Percentiles rank a stretch among this genome's conserved stretches.
Conservation (phyloP, 2,888 invertebrate species). For the Unio pictorum region DNA sequence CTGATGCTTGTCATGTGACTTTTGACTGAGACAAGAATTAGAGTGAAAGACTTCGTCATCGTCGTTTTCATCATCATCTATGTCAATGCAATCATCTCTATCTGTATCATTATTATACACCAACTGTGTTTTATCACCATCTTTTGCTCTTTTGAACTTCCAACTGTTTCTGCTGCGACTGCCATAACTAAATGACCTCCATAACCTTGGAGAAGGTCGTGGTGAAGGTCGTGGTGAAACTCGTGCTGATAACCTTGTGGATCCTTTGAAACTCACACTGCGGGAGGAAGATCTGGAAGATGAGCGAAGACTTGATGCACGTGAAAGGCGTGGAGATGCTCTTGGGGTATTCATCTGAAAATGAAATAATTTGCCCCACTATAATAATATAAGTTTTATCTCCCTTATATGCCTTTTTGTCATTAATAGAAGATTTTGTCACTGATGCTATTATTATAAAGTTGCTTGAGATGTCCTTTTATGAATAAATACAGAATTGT, state of each 20-base stretch:
- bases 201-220: slow-evolving; percentile 55
- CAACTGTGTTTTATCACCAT: slow-evolving; percentile 67
- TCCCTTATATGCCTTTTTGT: too few species aligned
- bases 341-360: too few species aligned
- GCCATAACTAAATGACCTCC: slow-evolving; percentile 69
- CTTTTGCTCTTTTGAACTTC: slow-evolving; percentile 57
- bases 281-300: slow-evolving; percentile 7
- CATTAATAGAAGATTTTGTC: too few species aligned
- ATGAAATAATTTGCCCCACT: too few species aligned
- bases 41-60: slow-evolving; percentile 66
- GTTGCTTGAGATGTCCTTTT: too few species aligned
- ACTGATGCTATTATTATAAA: too few species aligned
- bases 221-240: slow-evolving; percentile 52
- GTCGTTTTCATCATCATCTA: slow-evolving; percentile 74
- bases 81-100: slow-evolving; percentile 72
- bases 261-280: slow-evolving; percentile 44
- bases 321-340: slow-evolving; percentile 6
- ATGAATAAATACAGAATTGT: too few species aligned
- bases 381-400: too few species aligned
- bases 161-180: slow-evolving; percentile 66
- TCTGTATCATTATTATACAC: slow-evolving; percentile 72
- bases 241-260: slow-evolving; percentile 30
- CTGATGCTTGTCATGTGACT: slow-evolving; percentile 12
- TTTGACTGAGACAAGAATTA: slow-evolving; percentile 21
- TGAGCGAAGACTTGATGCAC: slow-evolving; percentile 33